phyloP scores from a whole-genome alignment of 2,888 invertebrate species.

The Philereme vetulata region DNA sequence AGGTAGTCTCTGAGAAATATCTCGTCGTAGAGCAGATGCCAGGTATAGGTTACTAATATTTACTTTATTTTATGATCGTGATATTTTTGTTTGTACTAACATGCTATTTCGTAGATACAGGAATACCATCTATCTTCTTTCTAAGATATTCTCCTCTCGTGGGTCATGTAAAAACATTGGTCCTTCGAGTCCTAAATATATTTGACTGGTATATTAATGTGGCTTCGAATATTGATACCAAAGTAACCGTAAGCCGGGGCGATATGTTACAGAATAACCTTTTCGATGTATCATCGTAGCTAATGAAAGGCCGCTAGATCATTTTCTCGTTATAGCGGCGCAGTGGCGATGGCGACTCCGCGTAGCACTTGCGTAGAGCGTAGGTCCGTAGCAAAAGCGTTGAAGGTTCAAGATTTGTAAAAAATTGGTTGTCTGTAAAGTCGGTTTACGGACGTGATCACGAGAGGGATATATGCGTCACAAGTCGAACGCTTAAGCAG shows the following conservation, averaged over 20 bases:
- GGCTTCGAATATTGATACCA: slow-evolving; percentile 17
- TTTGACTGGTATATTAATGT: slow-evolving; percentile 12
- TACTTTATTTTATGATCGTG: too few species aligned
- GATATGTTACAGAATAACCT: slow-evolving; percentile 24
- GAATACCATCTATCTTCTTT: too few species aligned
- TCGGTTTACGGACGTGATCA: too few species aligned
- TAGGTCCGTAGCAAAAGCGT: background rate
- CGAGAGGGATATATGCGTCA: too few species aligned
- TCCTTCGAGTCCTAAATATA: slow-evolving; percentile 7
- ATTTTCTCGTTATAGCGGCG: background rate
- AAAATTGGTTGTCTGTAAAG: too few species aligned
- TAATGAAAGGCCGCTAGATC: background rate
- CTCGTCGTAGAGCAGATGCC: background rate
- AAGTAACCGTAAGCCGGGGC: slow-evolving; percentile 11
- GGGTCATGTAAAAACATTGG: background rate
- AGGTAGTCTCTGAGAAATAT: slow-evolving; percentile 10
- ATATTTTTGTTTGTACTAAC: background rate
- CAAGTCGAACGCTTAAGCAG: too few species aligned
- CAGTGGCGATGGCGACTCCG: background rate
- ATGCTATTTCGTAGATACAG: too few species aligned
- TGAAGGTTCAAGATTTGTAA: background rate
- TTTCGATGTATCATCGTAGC: slow-evolving; percentile 15
- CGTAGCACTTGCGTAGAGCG: background rate
- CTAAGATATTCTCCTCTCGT: background rate
- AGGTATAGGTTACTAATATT: background rate